Conservation (phyloP, 2,113 vertebrate species). For the Stictonetta naevosa region DNA sequence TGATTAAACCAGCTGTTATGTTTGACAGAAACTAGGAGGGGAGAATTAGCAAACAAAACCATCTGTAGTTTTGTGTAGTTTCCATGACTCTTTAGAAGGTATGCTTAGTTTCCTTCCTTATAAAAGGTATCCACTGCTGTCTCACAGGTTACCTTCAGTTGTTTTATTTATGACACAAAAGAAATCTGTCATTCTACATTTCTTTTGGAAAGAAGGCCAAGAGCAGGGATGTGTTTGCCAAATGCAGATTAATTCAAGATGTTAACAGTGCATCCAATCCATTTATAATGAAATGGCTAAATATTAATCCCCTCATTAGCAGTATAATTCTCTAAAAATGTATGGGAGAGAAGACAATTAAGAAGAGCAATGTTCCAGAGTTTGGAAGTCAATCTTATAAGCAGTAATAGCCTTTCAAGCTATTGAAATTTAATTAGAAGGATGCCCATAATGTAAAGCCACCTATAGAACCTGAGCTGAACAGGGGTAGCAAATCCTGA, state of each 20-base stretch:
- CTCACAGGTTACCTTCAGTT: background rate
- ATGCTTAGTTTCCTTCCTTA: background rate
- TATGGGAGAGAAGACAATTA: background rate
- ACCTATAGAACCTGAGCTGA: background rate
- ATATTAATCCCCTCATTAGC: conserved; percentile 30
- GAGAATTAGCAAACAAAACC: background rate
- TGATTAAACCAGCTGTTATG: background rate
- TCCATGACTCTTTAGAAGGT: background rate
- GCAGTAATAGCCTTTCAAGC: background rate
- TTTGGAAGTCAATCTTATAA: background rate
- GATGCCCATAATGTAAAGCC: background rate
- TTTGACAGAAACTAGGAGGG: background rate
- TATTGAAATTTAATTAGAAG: conserved; percentile 21
- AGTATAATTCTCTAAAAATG: background rate
- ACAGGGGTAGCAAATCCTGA: background rate
- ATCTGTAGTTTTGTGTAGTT: background rate
- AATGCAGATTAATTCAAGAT: conserved; percentile 3
- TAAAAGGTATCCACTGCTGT: background rate
- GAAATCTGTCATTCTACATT: background rate
- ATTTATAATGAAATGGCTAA: conserved; percentile 18
- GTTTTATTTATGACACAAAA: background rate
- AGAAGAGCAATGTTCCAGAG: background rate
- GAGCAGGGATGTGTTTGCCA: background rate
- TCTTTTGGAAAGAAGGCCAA: background rate
- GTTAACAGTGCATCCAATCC: background rate